Evolutionary conservation across 1,140 invertebrate genomes (phyloP), one percentile per base, ranked within the genome.

Genomic region (Scaptomyza pallida): DNA sequence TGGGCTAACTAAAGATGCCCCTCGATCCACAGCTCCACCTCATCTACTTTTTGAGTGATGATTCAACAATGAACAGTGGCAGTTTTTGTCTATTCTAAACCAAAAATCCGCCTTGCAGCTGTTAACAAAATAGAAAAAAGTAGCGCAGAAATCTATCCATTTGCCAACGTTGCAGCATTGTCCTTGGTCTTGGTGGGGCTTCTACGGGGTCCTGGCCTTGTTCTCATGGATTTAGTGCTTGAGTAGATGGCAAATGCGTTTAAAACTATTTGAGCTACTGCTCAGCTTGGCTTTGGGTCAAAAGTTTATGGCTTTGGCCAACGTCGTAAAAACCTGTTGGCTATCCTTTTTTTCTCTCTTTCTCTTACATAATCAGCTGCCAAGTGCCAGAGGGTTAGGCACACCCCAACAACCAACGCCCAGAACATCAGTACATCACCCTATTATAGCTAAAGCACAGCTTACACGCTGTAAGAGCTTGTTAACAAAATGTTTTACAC

Each of bases 251-350:
- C 61, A 59, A 60, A 71, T 78, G 81, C 81, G 73, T 86, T 85
- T 77, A 81, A 85, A 85, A 85, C 81, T 85, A 86, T 85, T 85
- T 85, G 81, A 85, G 81, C 73, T 81, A 81, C 80, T 86, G 73
- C 76, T 85, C 81, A 86, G 64, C 81, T 85, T 86, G 77, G 82
- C 81, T 85, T 85, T 81, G 81, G 81, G 81, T 86, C 81, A 85
- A 78, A 52, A 85, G 81, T 85, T 85, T 85, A 85, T 86, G 81
- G 81, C 81, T 86, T 61, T 81, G 71, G 57, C 44, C 69, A 8
- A 8, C 63, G 59, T 85, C 81, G 82, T 85, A 81, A 86, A 85
- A 86, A 85, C 81, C 81, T 85, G 82, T 85, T 85, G 81, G 69
- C 55, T 48, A 30, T 21, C 26, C 23, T 1, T 26, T 9, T 30